Base-by-base conservation (phyloP, 1,140 invertebrate genomes). In the Drosophila grimshawi region DNA sequence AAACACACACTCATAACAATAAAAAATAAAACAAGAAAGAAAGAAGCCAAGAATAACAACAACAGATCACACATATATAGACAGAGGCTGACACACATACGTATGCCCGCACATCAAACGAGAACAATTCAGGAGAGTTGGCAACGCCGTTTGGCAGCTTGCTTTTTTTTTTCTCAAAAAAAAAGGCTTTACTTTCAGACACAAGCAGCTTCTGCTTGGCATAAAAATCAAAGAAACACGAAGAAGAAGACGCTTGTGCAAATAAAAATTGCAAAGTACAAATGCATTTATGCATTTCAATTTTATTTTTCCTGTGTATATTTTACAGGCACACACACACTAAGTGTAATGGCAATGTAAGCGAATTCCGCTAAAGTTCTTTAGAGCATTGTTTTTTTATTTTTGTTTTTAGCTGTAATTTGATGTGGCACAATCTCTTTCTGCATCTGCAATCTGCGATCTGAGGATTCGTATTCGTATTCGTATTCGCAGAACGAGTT, bases 371-470 rank as follows among this genome's bases (percentile, higher is more conserved):
- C 37, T 62, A 61, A 62, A 61, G 71, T 68, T 61, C 71, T 74
- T 49, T 11, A 62, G 48, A 74, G 65, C 64, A 46, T 46, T 7
- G 5, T 29, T 46, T 46, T 11, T 46, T 30, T 37, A 37, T 60
- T 68, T 68, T 35, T 68, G 59, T 55, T 30, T 55, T 32, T 45
- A 29, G 10, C 33, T 73, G 70, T 73, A 73, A 73, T 73, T 68
- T 68, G 70, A 73, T 67, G 64, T 68, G 64, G 37, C 64, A 73
- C 64, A 73, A 68, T 73, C 70, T 73, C 69, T 72, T 67, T 64
- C 29, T 71, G 69, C 63, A 72, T 55, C 59, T 60, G 49, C 65
- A 41, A 46, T 67, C 27, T 19, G 32, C 29, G 55, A 33, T 27
- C 53, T 52, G 19, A 66, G 30, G 59, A 37, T 62, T 48, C 57